Evolutionary conservation across 37 sponge, comb jelly and placozoan genomes (phyloP).

Genomic region (Halisarca cf. caerulea): DNA sequence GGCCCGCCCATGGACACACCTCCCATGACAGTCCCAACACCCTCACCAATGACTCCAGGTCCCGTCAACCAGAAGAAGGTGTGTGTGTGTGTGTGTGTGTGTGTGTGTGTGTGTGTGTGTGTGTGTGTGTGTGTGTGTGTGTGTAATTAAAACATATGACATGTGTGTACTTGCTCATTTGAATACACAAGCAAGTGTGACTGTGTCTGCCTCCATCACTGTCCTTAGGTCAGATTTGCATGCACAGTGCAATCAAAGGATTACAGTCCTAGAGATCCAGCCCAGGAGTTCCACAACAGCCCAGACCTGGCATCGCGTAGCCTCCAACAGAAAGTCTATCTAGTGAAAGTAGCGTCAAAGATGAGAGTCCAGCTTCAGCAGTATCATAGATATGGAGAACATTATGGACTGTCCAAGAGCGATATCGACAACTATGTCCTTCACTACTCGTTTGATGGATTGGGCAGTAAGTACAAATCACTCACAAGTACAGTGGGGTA

Average conservation of each 20-base stretch:
- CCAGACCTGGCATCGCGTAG: not conserved
- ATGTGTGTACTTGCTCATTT: too few relatives aligned
- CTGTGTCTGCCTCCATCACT: too few relatives aligned
- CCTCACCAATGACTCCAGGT: not conserved
- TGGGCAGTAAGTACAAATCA: constrained; percentile 15
- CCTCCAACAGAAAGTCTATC: not conserved
- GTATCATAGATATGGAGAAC: not conserved
- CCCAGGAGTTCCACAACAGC: not conserved
- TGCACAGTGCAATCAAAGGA: not conserved
- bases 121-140: too few relatives aligned
- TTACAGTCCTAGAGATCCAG: not conserved
- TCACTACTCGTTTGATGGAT: constrained; percentile 1
- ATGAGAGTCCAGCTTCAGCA: constrained; percentile 8
- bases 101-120: too few relatives aligned
- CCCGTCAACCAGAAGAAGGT: not conserved
- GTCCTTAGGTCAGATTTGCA: not conserved
- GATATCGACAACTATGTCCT: constrained; percentile 25
- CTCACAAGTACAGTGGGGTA: too few relatives aligned
- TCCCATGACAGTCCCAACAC: not conserved
- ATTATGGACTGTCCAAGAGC: not conserved
- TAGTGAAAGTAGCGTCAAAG: not conserved
- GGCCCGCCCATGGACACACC: constrained; percentile 1
- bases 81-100: too few relatives aligned
- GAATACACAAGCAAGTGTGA: too few relatives aligned
- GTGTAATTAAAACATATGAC: too few relatives aligned